A percentile compares a stretch with the other conserved stretches of the same genome.
These are phyloP conservation scores for Sesamia inferens DNA, from an alignment of 2,888 invertebrate species.

Conservation along the genomic window DNA sequence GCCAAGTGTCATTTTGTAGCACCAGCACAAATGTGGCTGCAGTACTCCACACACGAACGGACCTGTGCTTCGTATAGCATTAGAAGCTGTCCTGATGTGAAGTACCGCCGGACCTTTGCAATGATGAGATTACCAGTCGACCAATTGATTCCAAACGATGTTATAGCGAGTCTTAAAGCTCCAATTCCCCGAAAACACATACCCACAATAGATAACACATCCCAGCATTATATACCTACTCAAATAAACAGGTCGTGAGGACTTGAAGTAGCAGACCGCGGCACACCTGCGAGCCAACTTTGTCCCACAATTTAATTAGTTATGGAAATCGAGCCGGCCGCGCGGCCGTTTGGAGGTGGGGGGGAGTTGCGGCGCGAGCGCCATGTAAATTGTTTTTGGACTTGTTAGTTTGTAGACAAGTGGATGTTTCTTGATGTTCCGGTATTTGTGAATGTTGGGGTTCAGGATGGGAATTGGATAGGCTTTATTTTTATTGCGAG, in stretches of 20 bases:
- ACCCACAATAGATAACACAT: slow-evolving; percentile 38
- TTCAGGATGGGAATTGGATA: not conserved
- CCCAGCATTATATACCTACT: slow-evolving; percentile 43
- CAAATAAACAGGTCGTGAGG: slow-evolving; percentile 58
- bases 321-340: slow-evolving; percentile 75
- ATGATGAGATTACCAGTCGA: not conserved
- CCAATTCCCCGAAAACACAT: not conserved
- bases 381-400: slow-evolving; percentile 70
- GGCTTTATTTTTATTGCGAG: not conserved
- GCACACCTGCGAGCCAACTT: slow-evolving; percentile 76
- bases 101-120: not conserved
- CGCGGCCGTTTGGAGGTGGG: slow-evolving; percentile 60
- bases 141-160: too few relatives aligned
- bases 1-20: too few relatives aligned
- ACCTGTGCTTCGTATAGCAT: too few relatives aligned
- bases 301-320: slow-evolving; percentile 77
- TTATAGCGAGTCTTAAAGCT: not conserved
- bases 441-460: slow-evolving; percentile 33
- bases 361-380: slow-evolving; percentile 44
- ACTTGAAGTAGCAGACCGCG: slow-evolving; percentile 52
- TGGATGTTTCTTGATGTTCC: slow-evolving; percentile 54
- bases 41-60: too few relatives aligned
- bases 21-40: too few relatives aligned
- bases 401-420: slow-evolving; percentile 64
- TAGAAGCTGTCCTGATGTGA: too few relatives aligned